Evolutionary conservation across 1,140 invertebrate species (phyloP).

Genomic region (Lasioglossum baleicum): DNA sequence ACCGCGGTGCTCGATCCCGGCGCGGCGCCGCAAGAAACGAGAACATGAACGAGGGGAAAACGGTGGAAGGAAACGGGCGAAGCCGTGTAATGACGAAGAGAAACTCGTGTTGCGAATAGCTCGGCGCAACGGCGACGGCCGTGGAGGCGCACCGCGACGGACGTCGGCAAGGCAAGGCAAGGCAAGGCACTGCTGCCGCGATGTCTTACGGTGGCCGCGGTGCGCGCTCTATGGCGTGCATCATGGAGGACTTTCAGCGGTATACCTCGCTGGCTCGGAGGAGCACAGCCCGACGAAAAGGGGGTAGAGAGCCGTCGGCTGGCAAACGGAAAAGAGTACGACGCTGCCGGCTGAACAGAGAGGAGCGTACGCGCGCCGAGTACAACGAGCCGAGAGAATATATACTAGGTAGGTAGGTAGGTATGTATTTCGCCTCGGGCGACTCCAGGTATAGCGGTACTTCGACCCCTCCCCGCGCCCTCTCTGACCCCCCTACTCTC

Average conservation of each 20-base stretch:
- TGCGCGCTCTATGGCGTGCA: constrained; percentile 62
- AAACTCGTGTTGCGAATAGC: no score
- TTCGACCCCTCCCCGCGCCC: constrained; percentile 56
- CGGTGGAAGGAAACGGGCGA: neutral
- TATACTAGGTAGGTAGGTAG: constrained; percentile 73
- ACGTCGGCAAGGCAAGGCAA: constrained; percentile 46
- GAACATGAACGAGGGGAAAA: neutral
- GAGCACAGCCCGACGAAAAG: constrained; percentile 27
- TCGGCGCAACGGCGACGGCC: constrained; percentile 9
- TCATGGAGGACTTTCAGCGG: constrained; percentile 63
- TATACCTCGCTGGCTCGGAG: constrained; percentile 52
- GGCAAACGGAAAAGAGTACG: constrained; percentile 16
- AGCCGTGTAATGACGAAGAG: neutral
- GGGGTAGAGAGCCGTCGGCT: constrained; percentile 29
- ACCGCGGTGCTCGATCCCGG: no score
- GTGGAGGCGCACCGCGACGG: constrained; percentile 47
- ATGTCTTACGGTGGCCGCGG: constrained; percentile 51
- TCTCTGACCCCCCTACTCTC: constrained; percentile 39
- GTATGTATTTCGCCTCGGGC: constrained; percentile 74
- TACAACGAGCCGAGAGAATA: constrained; percentile 53
- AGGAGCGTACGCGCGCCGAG: constrained; percentile 21
- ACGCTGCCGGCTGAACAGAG: neutral
- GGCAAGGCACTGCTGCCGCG: constrained; percentile 53
- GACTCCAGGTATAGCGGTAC: constrained; percentile 74
- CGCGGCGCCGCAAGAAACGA: neutral